Evolutionary conservation across 2,888 invertebrate species (phyloP).

Genomic region (Patella pellucida): DNA sequence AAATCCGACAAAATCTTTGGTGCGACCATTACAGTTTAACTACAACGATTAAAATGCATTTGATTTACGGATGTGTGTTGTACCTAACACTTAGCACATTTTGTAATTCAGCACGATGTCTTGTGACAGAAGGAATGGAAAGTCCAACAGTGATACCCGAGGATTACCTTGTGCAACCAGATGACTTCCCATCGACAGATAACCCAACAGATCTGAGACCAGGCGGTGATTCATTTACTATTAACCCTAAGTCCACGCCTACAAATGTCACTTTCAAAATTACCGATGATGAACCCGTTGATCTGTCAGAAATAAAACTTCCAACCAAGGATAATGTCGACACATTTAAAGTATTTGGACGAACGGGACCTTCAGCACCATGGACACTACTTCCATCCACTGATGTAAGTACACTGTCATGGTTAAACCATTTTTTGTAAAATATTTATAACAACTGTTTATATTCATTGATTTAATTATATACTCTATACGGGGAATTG

Average conservation of each 20-base stretch:
- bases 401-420: too few relatives aligned
- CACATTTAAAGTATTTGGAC: neutral
- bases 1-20: too few relatives aligned
- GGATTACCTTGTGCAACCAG: neutral
- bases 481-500: too few relatives aligned
- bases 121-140: neutral
- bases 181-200: neutral
- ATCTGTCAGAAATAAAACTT: neutral
- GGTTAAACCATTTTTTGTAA: too few relatives aligned
- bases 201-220: neutral
- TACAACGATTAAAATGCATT: neutral
- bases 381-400: too few relatives aligned
- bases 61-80: neutral
- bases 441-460: too few relatives aligned
- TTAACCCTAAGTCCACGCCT: neutral
- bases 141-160: neutral
- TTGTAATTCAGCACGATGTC: neutral
- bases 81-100: too few relatives aligned
- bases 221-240: neutral
- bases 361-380: too few relatives aligned
- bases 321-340: neutral
- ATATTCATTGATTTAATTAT: too few relatives aligned
- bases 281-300: neutral
- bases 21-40: neutral
- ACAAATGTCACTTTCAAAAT: neutral